Base-by-base conservation (phyloP, 2,888 invertebrate species). In the Rhopalosiphum nymphaeae region DNA sequence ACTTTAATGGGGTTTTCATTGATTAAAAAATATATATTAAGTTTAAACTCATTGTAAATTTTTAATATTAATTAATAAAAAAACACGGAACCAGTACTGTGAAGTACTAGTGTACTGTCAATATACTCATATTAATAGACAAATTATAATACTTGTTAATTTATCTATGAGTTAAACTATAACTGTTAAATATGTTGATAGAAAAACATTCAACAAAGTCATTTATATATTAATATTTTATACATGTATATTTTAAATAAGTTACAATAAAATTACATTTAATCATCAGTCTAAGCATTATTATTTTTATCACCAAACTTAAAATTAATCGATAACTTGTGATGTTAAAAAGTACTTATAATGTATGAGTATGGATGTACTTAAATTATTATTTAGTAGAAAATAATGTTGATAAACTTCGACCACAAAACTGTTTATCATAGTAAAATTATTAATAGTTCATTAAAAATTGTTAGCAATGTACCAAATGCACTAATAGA, bases 201-300 rank as follows among this genome's bases (percentile, higher is more conserved):
- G 26, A 88, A 57, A 42, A 90, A 91, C 26, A 53, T 49, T 92
- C 9, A 67, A 92, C 91, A 61, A 86, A 29, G 29, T 61, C 67
- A 25, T n/a, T 91, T 78, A 56, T 53, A 88, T 53, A 53, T 92
- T 92, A 61, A 57, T n/a, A 36, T 87, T n/a, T 42, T 29, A 53
- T 49, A 92, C 36, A 91, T 36, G 44, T 90, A 90, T 90, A 67
- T 90, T 92, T 93, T 94, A 53, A n/a, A 94, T n/a, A 91, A 94
- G 91, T 91, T 94, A 94, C 53, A 94, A 78, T 88, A 7, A 67
- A 88, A 67, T 67, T 78, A 92, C 53, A 92, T 89, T 78, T 78
- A 78, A 89, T 92, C 61, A 94, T 94, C 91, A 94, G 91, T 94
- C 91, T 94, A 91, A 90, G 84, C 53, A 94, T 94, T 94, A 85